A percentile compares a stretch with the other conserved stretches of the same genome.
phyloP scores from a whole-genome alignment of 2,888 invertebrate species.

The Sympetrum striolatum region DNA sequence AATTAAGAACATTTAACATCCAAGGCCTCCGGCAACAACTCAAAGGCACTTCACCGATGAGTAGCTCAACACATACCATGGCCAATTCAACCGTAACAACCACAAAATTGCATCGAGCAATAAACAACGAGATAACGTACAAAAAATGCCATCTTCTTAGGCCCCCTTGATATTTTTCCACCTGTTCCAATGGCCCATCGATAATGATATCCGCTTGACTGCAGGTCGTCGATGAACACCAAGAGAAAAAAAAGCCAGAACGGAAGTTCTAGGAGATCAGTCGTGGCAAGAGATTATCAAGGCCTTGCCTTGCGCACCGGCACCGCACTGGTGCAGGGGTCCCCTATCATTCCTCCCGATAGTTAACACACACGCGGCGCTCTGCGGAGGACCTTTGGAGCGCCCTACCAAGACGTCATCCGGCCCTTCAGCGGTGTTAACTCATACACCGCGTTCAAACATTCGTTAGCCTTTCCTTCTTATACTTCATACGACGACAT shows the following conservation, averaged over 20 bases:
- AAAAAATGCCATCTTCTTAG: background rate
- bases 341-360: background rate
- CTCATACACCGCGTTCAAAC: too few species aligned
- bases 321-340: background rate
- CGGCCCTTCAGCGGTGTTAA: too few species aligned
- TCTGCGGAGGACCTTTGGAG: background rate
- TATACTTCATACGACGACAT: too few species aligned
- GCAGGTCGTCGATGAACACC: background rate
- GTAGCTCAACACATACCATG: background rate
- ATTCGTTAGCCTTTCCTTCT: too few species aligned
- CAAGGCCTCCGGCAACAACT: background rate
- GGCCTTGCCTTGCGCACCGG: background rate
- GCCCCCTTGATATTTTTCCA: background rate
- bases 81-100: background rate
- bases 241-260: background rate
- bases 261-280: constrained; percentile 15
- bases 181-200: background rate
- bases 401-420: too few species aligned
- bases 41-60: background rate
- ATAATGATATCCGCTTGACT: background rate
- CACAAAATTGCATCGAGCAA: background rate
- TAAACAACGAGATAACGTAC: background rate
- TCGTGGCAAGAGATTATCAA: background rate
- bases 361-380: background rate
- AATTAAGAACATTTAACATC: background rate